Conservation (phyloP, 2,797 vertebrate genomes). For the Dermochelys coriacea region DNA sequence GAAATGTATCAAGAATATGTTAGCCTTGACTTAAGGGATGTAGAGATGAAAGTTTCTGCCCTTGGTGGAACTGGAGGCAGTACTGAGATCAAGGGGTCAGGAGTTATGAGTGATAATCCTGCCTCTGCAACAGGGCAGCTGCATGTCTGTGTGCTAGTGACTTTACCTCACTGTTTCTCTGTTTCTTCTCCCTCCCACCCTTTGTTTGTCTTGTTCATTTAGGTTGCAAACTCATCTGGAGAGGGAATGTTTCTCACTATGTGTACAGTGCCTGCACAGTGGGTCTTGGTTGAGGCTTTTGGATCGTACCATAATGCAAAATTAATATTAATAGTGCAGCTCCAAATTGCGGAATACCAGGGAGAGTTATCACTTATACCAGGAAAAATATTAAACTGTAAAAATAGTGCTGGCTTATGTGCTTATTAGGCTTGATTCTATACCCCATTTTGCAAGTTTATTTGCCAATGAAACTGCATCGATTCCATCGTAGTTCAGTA, state of each 20-base stretch:
- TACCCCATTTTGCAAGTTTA: background rate
- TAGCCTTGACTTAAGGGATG: background rate
- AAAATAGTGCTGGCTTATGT: background rate
- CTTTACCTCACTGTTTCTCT: background rate
- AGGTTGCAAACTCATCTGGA: background rate
- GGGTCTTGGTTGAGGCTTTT: background rate
- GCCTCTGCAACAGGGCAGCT: rapidly evolving
- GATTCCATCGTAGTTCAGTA: background rate
- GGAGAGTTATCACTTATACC: background rate
- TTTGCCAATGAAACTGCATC: background rate
- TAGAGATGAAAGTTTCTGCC: background rate
- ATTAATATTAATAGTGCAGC: background rate
- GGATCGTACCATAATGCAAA: background rate
- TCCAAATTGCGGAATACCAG: background rate
- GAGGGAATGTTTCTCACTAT: background rate
- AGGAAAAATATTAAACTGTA: background rate
- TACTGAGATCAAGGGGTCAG: background rate
- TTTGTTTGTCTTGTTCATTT: background rate
- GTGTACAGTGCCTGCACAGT: background rate
- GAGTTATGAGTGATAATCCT: background rate
- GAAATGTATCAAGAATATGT: constrained; percentile 6
- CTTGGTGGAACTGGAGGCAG: background rate
- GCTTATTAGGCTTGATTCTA: background rate
- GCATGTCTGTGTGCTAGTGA: background rate
- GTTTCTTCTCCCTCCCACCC: background rate